Evolutionary conservation across 2,113 vertebrate species (phyloP).

Genomic region (Syngnathoides biaculeatus): DNA sequence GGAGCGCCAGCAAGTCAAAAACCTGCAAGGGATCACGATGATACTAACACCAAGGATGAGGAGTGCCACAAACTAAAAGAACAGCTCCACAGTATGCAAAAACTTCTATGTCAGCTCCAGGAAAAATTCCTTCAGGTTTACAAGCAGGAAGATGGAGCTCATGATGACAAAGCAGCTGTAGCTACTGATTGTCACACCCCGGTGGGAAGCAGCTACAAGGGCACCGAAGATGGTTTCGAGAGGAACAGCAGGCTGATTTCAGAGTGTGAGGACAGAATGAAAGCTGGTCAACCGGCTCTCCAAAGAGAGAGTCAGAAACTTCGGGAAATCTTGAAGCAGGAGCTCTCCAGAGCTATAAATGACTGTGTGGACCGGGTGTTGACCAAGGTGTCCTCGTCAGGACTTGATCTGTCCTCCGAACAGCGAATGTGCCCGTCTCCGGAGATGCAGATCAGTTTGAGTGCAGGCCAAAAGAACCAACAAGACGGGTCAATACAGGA

Average conservation of each 20-base stretch:
- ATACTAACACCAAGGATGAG: conserved; percentile 57
- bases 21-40: conserved; percentile 23
- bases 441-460: conserved; percentile 34
- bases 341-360: conserved; percentile 77
- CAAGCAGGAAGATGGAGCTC: conserved; percentile 57
- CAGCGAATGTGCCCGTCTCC: conserved; percentile 54
- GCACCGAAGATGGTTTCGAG: conserved; percentile 42
- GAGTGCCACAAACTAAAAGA: conserved; percentile 81
- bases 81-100: conserved; percentile 84
- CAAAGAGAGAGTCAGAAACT: conserved; percentile 64
- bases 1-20: conserved; percentile 7
- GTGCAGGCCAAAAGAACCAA: conserved; percentile 53
- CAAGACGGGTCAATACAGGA: conserved; percentile 43
- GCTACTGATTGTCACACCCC: conserved; percentile 22
- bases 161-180: conserved; percentile 24
- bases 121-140: conserved; percentile 81
- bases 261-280: conserved; percentile 42
- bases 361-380: conserved; percentile 84
- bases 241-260: conserved; percentile 32
- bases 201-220: conserved; percentile 22
- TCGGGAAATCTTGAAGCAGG: conserved; percentile 80
- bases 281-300: conserved; percentile 39
- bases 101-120: conserved; percentile 80
- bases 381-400: conserved; percentile 63
- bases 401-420: conserved; percentile 51